Base-by-base conservation (phyloP, 2,888 invertebrate genomes). In the Leptopilina drosophilae region DNA sequence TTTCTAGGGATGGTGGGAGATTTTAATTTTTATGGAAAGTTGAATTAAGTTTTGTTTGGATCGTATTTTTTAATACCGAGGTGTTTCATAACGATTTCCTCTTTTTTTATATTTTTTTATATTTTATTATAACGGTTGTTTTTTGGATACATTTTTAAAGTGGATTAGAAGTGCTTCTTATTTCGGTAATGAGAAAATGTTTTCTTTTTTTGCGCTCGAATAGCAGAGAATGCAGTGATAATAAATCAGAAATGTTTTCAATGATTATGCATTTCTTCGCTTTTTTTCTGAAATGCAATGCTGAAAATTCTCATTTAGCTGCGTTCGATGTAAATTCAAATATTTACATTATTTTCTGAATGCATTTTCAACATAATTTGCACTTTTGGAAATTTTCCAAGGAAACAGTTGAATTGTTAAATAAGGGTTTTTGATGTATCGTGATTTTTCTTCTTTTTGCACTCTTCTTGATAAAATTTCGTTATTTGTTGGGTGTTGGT, bases 351-450 rank as follows among this genome's bases (percentile, higher is more conserved):
- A 5, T 53, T 53, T 9, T 26, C 14, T 20, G 7, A 20, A 49
- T 49, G 49, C 49, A 26, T 69, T 53, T 53, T 12, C 26, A 33
- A 53, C 46, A 53, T 69, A 26, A 49, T 33, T 69, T 49, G 69
- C 49, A 69, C 12, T 69, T 20, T 69, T 69, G 69, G 69, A 69
- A 20, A 69, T 7, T 69, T 12, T 69, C 69, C 69, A 69, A 69
- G 53, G 69, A 26, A 69, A 20, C 14, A 69, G 69, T 69, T 49
- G 69, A 69, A 69, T 53, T 49, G 69, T 53, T 69, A 46, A 69
- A 69, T 69, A 53, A 69, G 46, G 69, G 69, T 53, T 33, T 33
- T 26, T 69, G 69, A 69, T 69, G 49, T 8, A 53, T 49, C 14
- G 26, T 26, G 69, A 69, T 26, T 26, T 69, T 26, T n/a, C 14